Evolutionary conservation across 2,113 vertebrate species (phyloP).

Genomic region (Chlamydotis undulata): DNA sequence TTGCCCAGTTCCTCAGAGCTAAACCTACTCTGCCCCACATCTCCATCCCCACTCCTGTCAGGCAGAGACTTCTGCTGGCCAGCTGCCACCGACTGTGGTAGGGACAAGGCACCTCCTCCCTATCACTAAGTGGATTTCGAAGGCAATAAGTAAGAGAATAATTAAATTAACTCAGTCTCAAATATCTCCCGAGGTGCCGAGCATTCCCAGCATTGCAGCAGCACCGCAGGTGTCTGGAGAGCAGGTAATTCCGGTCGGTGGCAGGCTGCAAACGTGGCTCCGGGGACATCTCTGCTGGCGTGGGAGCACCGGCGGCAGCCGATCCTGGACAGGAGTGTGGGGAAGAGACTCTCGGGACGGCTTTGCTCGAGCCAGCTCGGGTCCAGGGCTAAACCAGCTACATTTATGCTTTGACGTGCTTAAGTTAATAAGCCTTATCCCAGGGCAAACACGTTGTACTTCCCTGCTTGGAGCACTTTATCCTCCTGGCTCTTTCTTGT

Average conservation of each 20-base stretch:
- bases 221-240: background rate
- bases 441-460: background rate
- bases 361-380: background rate
- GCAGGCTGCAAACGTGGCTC: background rate
- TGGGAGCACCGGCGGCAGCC: background rate
- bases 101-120: conserved; percentile 29
- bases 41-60: background rate
- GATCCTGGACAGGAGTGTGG: background rate
- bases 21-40: background rate
- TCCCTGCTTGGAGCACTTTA: background rate
- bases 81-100: background rate
- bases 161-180: background rate
- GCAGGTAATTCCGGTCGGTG: background rate
- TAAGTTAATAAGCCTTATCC: background rate
- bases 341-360: background rate
- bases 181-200: background rate
- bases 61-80: background rate
- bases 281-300: background rate
- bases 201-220: background rate
- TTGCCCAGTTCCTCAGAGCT: background rate
- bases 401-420: background rate
- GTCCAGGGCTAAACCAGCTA: background rate
- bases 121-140: conserved; percentile 23
- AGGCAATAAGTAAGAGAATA: conserved; percentile 35
- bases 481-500: background rate